These are phyloP conservation scores for Leptopterna dolabrata DNA, from an alignment of 2,888 invertebrate species.

Conservation along the genomic window DNA sequence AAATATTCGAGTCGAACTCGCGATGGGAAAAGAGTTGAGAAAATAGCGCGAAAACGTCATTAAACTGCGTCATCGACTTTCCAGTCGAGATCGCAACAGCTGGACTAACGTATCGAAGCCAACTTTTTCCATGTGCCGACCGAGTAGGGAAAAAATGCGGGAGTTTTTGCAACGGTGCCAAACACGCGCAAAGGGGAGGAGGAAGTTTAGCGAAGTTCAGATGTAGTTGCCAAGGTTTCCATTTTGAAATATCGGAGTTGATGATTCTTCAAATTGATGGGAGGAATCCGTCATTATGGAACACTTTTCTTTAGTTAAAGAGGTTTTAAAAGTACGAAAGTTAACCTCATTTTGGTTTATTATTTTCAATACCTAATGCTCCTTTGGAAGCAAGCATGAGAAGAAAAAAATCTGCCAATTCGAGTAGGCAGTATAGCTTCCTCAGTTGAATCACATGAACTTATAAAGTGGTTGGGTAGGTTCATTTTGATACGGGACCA, in stretches of 20 bases:
- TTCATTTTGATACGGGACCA: too few species aligned
- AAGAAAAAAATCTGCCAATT: too few species aligned
- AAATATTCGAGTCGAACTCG: background rate
- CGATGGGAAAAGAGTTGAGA: background rate
- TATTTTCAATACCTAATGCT: too few species aligned
- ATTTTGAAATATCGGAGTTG: background rate
- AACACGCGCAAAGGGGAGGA: background rate
- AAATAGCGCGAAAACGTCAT: background rate
- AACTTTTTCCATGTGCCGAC: background rate
- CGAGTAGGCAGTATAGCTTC: too few species aligned
- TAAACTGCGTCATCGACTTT: background rate
- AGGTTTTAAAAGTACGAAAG: too few species aligned
- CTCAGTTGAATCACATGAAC: too few species aligned
- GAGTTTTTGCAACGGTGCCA: background rate
- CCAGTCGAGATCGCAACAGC: background rate
- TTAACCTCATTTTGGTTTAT: too few species aligned
- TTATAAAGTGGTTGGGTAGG: too few species aligned
- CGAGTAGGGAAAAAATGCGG: background rate
- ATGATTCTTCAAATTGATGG: background rate
- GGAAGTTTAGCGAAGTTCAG: background rate
- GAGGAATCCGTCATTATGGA: too few species aligned
- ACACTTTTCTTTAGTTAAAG: too few species aligned
- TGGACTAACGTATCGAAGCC: background rate
- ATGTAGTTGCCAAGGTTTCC: background rate
- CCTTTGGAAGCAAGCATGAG: too few species aligned